Base-by-base conservation (phyloP, 2,888 invertebrate genomes). In the Augiades crinisus region DNA sequence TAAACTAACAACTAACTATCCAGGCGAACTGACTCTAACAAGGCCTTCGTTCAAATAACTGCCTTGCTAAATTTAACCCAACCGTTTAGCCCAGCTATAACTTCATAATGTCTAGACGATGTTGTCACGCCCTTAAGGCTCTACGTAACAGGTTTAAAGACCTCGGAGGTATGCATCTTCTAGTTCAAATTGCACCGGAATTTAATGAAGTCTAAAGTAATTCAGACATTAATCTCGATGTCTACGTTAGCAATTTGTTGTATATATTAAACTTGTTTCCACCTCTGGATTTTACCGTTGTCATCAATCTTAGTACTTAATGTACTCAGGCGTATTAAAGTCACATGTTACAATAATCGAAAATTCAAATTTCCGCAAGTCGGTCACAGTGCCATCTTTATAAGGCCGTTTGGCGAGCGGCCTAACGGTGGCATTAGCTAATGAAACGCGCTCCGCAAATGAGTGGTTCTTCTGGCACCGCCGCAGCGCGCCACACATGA, bases 321-420 rank as follows among this genome's bases (percentile, higher is more conserved):
- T 19, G 5, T 19, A 19, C 19, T 4, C 19, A 19, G 5, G 1
- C 2, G 5, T 22, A 5, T 24, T 2, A 2, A 27, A 3, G 10
- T 10, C 1, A 12, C 16, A 37, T 40, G 13, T 22, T 22, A 13
- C 22, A 31, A 16, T 47, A 22, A 49, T 34, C 33, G 40, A 49
- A 41, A 22, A 50, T 43, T 43, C 36, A 50, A 43, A 50, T 50
- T 43, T 43, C 50, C 36, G 34, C 36, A 50, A 50, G 41, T 50
- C 36, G 41, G 49, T 43, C 34, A 50, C 13, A 37, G 3, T 22
- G 24, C 38, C 33, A 50, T 50, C 49, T 50, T 50, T 43, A 36
- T 50, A 33, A 10, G 49, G 33, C 19, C 24, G 41, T 50, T 50
- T 50, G 49, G 49, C 49, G 24, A 8, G n/a, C 12, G 27, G 41